A percentile compares a stretch with the other conserved stretches of the same genome.
These are phyloP conservation scores for Periophthalmus magnuspinnatus DNA, from an alignment of 2,797 vertebrate species.

Conservation along the genomic window DNA sequence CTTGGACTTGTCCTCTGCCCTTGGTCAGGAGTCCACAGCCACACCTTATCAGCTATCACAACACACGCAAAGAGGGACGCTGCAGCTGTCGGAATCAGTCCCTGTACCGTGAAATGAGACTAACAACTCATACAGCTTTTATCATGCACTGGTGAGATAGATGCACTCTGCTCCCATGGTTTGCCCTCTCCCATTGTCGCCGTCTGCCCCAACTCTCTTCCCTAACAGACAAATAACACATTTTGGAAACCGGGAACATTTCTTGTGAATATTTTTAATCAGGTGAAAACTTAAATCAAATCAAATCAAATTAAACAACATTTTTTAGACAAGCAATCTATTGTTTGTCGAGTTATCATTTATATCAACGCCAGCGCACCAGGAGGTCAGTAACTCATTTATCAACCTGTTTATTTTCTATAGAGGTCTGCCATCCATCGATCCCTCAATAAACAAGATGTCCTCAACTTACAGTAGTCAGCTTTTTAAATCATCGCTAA, in stretches of 20 bases:
- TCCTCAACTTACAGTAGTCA: background rate
- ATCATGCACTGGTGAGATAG: constrained; percentile 52
- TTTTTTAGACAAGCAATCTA: constrained; percentile 7
- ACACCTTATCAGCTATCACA: constrained; percentile 28
- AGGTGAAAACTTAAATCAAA: background rate
- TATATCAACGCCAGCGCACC: constrained; percentile 23
- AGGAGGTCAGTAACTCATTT: constrained; percentile 35
- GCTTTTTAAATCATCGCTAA: constrained; percentile 8
- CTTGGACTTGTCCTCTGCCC: constrained; percentile 54
- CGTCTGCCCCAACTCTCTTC: constrained; percentile 16
- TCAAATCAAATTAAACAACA: background rate
- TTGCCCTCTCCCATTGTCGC: constrained; percentile 59
- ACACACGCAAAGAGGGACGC: constrained; percentile 37
- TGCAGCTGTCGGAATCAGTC: constrained; percentile 81
- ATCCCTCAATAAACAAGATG: constrained; percentile 10
- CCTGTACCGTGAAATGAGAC: constrained; percentile 80
- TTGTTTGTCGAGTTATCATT: constrained; percentile 39
- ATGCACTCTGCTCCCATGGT: constrained; percentile 43
- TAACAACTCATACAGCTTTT: constrained; percentile 82
- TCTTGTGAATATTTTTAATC: background rate
- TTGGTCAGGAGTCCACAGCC: constrained; percentile 70
- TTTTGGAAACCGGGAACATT: background rate
- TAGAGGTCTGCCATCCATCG: constrained; percentile 18
- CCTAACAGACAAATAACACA: background rate
- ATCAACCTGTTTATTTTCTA: constrained; percentile 39